Evolutionary conservation across 1,140 invertebrate genomes (phyloP), one percentile per base, ranked within the genome.

Genomic region (Mycetomoellerius zeteki): DNA sequence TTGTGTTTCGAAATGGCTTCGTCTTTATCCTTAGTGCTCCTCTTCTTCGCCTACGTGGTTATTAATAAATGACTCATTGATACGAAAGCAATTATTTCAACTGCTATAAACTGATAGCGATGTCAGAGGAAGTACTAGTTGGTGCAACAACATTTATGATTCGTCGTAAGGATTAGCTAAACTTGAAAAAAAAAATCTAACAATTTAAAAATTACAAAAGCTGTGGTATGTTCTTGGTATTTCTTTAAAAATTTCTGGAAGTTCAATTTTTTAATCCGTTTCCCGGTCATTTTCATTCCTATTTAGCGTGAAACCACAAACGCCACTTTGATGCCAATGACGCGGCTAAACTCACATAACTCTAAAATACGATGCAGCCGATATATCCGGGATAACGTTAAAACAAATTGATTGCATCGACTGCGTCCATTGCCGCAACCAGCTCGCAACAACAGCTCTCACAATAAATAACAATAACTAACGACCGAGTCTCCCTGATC

Each of bases 1-100:
- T 90, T 90, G 86, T 90, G 78, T 64, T 69, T 89, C 87, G 30
- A 27, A 56, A 27, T 86, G 75, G 65, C 73, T 80, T 89, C 84
- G 78, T 85, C 88, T 81, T 90, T 89, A 90, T 89, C 80, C 80
- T 60, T 73, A 30, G 65, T 50, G 64, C 82, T 62, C 62, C 21
- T 58, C 54, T 16, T 64, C 65, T 64, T 58, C 24, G 27, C 12
- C 33, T 24, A 21, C 37, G 33, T 69, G 67, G 85, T 85, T 85
- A 80, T 89, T 89, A 89, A 71, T 71, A 75, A 89, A 77, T 43
- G 56, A 37, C 47, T 71, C 81, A 87, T 89, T 88, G 37, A 76
- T 80, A 50, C 16, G 43, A 81, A 89, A 81, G 65, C 10, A 56
- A 71, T 81, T 75, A 54, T 73, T 82, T 73, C 52, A 84, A 60